Evolutionary conservation across 1,140 invertebrate genomes (phyloP).

Genomic region (Cherax destructor): DNA sequence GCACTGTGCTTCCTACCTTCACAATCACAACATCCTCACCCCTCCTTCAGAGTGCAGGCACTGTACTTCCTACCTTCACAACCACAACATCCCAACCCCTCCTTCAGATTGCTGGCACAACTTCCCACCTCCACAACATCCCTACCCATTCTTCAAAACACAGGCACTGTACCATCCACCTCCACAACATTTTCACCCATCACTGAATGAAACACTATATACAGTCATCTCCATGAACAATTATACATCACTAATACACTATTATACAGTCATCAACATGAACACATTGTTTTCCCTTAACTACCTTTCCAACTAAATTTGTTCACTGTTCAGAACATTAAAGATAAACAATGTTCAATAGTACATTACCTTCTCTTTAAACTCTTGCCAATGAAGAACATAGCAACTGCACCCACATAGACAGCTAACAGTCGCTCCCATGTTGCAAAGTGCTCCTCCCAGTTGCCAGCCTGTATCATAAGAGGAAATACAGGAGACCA

Average conservation of each 20-base stretch:
- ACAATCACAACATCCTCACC: no score
- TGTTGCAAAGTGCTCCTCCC: slow-evolving; percentile 90
- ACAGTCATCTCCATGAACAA: no score
- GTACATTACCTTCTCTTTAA: slow-evolving; percentile 86
- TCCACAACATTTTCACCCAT: no score
- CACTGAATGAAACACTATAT: no score
- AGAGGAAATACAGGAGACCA: background rate
- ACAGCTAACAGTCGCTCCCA: slow-evolving; percentile 92
- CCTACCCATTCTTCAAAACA: no score
- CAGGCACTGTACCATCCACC: no score
- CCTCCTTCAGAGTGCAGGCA: no score
- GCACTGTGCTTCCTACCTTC: no score
- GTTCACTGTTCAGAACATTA: background rate
- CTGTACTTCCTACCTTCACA: no score
- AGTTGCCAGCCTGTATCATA: slow-evolving; percentile 85
- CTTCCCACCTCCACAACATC: no score
- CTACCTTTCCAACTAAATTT: background rate
- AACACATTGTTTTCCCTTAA: background rate
- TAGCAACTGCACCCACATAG: slow-evolving; percentile 94
- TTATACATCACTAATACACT: background rate
- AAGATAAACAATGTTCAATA: slow-evolving; percentile 3
- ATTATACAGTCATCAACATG: background rate
- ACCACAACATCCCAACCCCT: no score
- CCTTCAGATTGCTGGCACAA: no score
- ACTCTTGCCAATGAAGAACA: slow-evolving; percentile 94